Percentiles rank a stretch among this genome's conserved stretches.
Conservation (phyloP, 2,113 vertebrate species). For the Ovis aries region DNA sequence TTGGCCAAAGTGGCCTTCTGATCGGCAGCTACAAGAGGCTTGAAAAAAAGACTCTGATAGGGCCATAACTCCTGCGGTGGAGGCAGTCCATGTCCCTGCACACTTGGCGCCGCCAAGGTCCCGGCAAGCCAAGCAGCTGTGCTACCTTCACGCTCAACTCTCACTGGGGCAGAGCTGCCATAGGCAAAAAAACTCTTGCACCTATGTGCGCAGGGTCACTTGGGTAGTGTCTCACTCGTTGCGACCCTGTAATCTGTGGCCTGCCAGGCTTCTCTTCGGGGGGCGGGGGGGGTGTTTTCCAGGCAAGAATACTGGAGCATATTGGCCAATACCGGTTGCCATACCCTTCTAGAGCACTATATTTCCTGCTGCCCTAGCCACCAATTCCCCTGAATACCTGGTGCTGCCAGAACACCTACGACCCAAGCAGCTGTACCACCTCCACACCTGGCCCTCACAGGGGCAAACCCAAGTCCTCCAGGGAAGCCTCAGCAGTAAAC, state of each 20-base stretch:
- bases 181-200: background rate
- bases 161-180: background rate
- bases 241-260: rapidly evolving
- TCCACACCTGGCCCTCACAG: background rate
- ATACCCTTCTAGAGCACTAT: background rate
- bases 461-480: background rate
- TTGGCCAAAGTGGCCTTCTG: background rate
- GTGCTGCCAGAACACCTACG: background rate
- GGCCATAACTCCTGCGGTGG: background rate
- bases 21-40: rapidly evolving
- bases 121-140: background rate
- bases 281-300: too few relatives aligned
- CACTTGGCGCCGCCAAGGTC: rapidly evolving
- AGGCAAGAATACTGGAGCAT: background rate
- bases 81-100: background rate
- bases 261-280: background rate
- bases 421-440: background rate
- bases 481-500: background rate
- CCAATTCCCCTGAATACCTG: background rate
- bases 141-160: rapidly evolving
- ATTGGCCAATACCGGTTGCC: background rate
- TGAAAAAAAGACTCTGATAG: background rate
- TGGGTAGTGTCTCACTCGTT: background rate
- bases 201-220: rapidly evolving
- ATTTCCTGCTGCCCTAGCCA: background rate